Evolutionary conservation across 1,140 invertebrate genomes (phyloP), one percentile per base, ranked within the genome.

Genomic region (Matsumurasca onukii): DNA sequence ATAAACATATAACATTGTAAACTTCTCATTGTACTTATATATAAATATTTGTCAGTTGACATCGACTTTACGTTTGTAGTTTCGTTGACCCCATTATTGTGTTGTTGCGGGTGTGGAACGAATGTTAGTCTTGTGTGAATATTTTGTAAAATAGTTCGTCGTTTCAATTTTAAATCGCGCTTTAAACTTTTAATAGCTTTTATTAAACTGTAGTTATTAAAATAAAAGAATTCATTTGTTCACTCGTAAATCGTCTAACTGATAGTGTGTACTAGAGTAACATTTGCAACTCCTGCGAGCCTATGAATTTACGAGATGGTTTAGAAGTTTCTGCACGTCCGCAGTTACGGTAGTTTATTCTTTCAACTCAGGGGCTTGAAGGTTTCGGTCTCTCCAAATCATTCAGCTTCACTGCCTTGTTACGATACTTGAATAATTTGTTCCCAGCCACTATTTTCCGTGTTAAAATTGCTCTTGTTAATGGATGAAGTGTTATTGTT

Each of bases 21-120:
- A 65, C 62, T 65, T 65, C 62, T 65, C 62, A 65, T 65, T 65
- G 62, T 65, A 65, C 62, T 65, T 65, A 65, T 45, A 45, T 65
- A 65, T 65, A 45, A 65, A 45, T 39, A 45, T 45, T 45, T 45
- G 31, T 65, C 24, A 13, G 62, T 59, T 59, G 39, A 65, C 62
- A 65, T 65, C 20, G 31, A 65, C 62, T 45, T 39, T 45, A 2
- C 20, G 17, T 65, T 65, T 31, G 31, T 65, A 48, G 62, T 65
- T 45, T 45, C 27, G 39, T 65, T 65, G 30, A 63, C 22, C 62
- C 62, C 62, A 3, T 25, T 27, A 22, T 39, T 24, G 48, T 24
- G 62, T 25, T 27, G 31, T 39, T 24, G 48, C 17, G 62, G 62
- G 45, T 65, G 62, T 65, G 62, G 62, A 65, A 22, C 34, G 62